Conservation (phyloP, 2,888 invertebrate species). For the Elmis aenea region DNA sequence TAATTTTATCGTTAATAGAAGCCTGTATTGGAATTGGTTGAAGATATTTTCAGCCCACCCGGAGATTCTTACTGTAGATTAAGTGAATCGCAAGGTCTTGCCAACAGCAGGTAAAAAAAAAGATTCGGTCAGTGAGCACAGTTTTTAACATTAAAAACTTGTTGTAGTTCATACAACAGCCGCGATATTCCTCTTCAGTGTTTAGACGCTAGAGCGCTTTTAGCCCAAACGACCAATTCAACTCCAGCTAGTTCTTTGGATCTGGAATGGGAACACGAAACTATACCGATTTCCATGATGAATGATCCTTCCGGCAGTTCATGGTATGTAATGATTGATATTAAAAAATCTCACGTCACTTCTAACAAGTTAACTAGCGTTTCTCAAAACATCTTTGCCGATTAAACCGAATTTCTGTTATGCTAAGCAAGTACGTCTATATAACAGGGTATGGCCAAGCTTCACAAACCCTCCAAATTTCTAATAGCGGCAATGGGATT, state of each 20-base stretch:
- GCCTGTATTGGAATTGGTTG: conserved; percentile 43
- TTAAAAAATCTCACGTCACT: no score
- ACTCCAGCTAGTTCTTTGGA: conserved; percentile 65
- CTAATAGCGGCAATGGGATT: no score
- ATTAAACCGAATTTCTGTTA: no score
- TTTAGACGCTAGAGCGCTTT: conserved; percentile 53
- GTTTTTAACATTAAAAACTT: conserved; percentile 1
- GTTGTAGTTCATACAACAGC: conserved; percentile 38
- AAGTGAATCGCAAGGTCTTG: conserved; percentile 42
- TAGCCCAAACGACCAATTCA: conserved; percentile 45
- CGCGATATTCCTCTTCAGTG: conserved; percentile 57
- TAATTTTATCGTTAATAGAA: no score
- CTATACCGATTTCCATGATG: conserved; percentile 40
- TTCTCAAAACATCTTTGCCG: no score
- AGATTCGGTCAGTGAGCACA: no score
- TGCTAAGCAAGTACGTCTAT: no score
- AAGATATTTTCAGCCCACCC: conserved; percentile 41
- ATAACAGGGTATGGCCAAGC: no score
- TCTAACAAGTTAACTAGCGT: no score
- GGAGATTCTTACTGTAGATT: conserved; percentile 41
- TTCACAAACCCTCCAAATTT: no score
- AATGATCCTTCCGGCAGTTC: conserved; percentile 43
- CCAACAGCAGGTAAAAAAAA: conserved; percentile 37
- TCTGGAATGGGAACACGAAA: conserved; percentile 68
- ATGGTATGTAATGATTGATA: conserved; percentile 32